These are phyloP conservation scores for Chiloscyllium punctatum DNA, from an alignment of 2,797 vertebrate species.

Conservation along the genomic window DNA sequence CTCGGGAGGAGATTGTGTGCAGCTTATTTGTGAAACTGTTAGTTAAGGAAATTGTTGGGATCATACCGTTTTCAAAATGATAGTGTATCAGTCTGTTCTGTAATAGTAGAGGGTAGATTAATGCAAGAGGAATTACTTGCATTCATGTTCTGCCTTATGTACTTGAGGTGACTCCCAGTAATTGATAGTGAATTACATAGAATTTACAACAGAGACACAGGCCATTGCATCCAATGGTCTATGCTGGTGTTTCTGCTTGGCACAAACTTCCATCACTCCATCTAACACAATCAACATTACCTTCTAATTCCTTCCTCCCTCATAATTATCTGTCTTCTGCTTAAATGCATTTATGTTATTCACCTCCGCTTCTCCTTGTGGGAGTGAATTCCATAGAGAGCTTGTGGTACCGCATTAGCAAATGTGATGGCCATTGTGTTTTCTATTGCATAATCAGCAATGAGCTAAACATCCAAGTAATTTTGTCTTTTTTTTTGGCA, in stretches of 20 bases:
- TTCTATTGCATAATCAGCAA: not conserved
- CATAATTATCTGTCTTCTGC: not conserved
- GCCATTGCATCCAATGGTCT: not conserved
- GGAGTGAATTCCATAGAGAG: not conserved
- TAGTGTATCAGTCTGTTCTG: not conserved
- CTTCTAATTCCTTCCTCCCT: constrained; percentile 2
- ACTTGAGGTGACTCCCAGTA: not conserved
- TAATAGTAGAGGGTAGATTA: not conserved
- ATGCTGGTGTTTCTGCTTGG: not conserved
- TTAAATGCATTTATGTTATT: not conserved
- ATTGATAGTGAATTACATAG: not conserved
- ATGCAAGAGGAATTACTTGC: not conserved
- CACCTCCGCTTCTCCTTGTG: not conserved
- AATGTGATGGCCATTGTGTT: not conserved
- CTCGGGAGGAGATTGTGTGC: not conserved
- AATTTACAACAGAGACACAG: not conserved
- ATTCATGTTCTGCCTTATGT: not conserved
- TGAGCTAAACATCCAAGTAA: not conserved
- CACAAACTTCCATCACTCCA: not conserved
- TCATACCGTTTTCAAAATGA: not conserved
- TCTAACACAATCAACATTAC: not conserved
- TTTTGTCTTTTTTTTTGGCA: not conserved
- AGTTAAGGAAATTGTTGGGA: constrained; percentile 25
- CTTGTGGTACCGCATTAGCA: not conserved
- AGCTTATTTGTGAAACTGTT: not conserved